phyloP scores from a whole-genome alignment of 2,113 vertebrate species.

The Oxyura jamaicensis region DNA sequence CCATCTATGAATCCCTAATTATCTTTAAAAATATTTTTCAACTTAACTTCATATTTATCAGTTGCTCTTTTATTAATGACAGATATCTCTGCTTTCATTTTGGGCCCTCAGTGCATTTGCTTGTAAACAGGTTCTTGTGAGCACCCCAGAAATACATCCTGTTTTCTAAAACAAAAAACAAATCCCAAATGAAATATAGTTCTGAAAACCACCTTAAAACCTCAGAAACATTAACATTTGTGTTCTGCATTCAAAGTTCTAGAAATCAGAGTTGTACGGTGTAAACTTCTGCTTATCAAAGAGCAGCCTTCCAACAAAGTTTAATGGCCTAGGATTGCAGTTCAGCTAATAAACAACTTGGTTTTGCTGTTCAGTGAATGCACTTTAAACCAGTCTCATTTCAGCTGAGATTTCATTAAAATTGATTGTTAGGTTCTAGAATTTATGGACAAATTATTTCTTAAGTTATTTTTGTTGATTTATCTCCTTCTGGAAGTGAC shows the following conservation, averaged over 20 bases:
- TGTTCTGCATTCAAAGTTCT: neutral
- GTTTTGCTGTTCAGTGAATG: neutral
- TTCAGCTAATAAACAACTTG: neutral
- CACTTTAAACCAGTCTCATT: neutral
- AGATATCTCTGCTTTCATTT: neutral
- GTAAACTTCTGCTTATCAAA: neutral
- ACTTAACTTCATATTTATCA: neutral
- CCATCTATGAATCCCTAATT: neutral
- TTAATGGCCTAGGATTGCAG: neutral
- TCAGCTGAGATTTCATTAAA: neutral
- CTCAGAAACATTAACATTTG: neutral
- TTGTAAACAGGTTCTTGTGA: neutral
- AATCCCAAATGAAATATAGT: neutral
- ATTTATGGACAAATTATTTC: neutral
- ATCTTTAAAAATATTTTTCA: neutral
- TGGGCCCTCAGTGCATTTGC: neutral
- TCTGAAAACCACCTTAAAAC: neutral
- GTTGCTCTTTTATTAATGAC: neutral
- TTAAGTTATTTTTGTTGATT: neutral
- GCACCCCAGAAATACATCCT: neutral
- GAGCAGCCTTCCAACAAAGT: neutral
- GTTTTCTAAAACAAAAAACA: neutral
- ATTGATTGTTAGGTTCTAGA: neutral
- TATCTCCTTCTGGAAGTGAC: neutral
- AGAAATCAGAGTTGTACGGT: fast-evolving